Evolutionary conservation across 30 jellyfish, hydroid and myxozoan genomes (phyloP).

Genomic region (Cassiopea xamachana): DNA sequence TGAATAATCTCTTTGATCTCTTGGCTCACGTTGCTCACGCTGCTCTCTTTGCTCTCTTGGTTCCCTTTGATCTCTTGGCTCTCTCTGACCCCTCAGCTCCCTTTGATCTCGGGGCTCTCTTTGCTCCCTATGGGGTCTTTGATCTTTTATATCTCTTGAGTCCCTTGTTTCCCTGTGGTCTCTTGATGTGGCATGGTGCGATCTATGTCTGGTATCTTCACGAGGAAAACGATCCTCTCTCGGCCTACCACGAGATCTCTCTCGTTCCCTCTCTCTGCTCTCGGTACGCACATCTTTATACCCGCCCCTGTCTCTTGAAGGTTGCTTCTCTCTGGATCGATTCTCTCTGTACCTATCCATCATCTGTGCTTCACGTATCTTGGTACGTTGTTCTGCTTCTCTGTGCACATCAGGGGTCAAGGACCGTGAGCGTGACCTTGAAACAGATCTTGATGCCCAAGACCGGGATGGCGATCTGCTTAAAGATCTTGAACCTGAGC

Average conservation of each 20-base stretch:
- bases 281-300: conserved; percentile 44
- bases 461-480: conserved; percentile 71
- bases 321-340: conserved; percentile 50
- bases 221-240: conserved; percentile 62
- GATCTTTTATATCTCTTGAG: conserved; percentile 35
- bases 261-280: conserved; percentile 69
- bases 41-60: conserved; percentile 61
- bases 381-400: conserved; percentile 35
- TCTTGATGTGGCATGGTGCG: conserved; percentile 26
- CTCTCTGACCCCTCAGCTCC: conserved; percentile 56
- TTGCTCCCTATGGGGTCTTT: conserved; percentile 51
- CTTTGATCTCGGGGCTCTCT: conserved; percentile 57
- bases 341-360: conserved; percentile 53
- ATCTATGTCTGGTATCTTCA: conserved; percentile 51
- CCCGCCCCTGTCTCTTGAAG: conserved; percentile 47
- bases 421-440: conserved; percentile 50
- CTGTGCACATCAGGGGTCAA: conserved; percentile 31
- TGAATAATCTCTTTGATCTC: conserved; percentile 36
- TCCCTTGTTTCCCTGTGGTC: conserved; percentile 72
- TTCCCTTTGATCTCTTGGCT: conserved; percentile 64
- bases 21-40: conserved; percentile 47
- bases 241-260: conserved; percentile 58
- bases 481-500: conserved; percentile 52
- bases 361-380: conserved; percentile 6
- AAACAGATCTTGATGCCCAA: conserved; percentile 48